Evolutionary conservation across 2,113 vertebrate species (phyloP).

Genomic region (Chauna torquata): DNA sequence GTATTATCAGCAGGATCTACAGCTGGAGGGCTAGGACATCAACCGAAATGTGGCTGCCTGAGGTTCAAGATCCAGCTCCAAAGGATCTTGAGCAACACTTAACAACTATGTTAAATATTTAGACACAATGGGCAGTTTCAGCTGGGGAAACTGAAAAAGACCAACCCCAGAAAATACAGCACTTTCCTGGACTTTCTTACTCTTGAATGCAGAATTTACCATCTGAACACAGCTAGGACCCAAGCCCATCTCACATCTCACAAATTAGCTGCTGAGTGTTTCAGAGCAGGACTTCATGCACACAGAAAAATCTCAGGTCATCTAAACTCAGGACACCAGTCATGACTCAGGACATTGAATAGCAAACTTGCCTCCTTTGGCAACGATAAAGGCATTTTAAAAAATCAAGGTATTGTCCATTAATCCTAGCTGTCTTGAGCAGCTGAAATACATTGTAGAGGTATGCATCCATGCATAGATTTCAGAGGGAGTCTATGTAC

Average conservation of each 20-base stretch:
- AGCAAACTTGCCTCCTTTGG: background rate
- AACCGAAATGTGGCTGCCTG: background rate
- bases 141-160: background rate
- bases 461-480: background rate
- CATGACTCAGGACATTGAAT: accelerated
- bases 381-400: background rate
- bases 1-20: background rate
- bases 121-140: background rate
- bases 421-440: background rate
- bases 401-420: background rate
- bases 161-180: background rate
- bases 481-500: background rate
- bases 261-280: background rate
- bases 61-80: background rate
- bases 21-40: background rate
- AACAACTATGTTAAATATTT: background rate
- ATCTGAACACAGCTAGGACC: background rate
- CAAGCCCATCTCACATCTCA: background rate
- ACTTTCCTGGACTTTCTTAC: background rate
- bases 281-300: background rate
- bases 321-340: background rate
- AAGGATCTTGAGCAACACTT: background rate
- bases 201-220: background rate
- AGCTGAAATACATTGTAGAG: background rate
- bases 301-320: background rate